Evolutionary conservation across 2,113 vertebrate species (phyloP).

Genomic region (Cynopterus brachyotis): DNA sequence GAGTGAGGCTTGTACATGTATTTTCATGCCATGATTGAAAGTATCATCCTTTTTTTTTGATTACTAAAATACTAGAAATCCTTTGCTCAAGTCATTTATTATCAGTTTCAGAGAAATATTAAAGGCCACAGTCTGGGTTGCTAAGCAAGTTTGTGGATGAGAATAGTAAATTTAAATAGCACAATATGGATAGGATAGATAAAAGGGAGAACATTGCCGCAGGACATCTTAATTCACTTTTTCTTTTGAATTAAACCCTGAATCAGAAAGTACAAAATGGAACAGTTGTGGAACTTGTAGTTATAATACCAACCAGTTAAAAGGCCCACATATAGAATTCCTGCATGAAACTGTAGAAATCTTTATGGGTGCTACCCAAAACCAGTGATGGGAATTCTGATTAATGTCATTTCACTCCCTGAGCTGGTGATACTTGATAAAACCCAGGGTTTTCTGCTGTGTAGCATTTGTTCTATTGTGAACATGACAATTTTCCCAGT

Average conservation of each 20-base stretch:
- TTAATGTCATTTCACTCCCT: background rate
- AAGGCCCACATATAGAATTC: background rate
- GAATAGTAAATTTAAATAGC: slow-evolving; percentile 60
- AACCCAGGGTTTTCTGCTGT: background rate
- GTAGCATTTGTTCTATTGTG: background rate
- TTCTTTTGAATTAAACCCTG: slow-evolving; percentile 62
- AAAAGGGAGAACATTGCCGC: background rate
- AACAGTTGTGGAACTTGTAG: background rate
- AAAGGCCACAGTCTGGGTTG: background rate
- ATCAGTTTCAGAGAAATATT: slow-evolving; percentile 33
- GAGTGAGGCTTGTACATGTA: background rate
- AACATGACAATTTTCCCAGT: background rate
- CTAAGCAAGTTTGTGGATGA: slow-evolving; percentile 34
- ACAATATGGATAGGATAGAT: slow-evolving; percentile 50
- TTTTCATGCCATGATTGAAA: slow-evolving; percentile 15
- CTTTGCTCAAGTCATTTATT: background rate
- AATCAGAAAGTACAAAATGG: slow-evolving; percentile 37
- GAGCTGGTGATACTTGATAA: background rate
- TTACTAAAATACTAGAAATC: slow-evolving; percentile 26
- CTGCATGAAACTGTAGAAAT: background rate
- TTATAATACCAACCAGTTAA: slow-evolving; percentile 27
- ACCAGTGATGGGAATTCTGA: background rate
- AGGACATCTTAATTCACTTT: slow-evolving; percentile 52
- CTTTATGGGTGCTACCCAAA: background rate
- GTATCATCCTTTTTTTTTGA: slow-evolving; percentile 33